phyloP scores from a whole-genome alignment of 2,888 invertebrate species.

The Amblyjoppa fuscipennis region DNA sequence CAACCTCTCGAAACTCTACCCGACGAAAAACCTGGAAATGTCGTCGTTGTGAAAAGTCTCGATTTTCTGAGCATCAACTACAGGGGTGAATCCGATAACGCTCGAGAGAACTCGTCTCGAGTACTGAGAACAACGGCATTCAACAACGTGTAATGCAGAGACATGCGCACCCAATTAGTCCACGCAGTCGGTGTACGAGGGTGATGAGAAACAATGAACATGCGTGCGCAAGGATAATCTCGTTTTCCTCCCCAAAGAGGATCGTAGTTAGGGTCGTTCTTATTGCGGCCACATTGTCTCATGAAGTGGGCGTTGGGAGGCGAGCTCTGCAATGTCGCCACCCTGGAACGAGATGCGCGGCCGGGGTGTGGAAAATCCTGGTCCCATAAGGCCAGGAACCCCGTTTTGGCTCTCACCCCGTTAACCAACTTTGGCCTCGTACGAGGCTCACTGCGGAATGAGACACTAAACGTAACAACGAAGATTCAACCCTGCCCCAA shows the following conservation, averaged over 20 bases:
- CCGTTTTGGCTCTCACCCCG: neutral
- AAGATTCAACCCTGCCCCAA: constrained; percentile 22
- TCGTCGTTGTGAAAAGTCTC: neutral
- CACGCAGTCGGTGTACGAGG: neutral
- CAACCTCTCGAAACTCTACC: neutral
- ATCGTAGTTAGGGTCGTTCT: neutral
- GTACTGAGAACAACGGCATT: neutral
- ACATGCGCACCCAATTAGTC: neutral
- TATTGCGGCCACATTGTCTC: neutral
- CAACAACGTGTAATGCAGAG: neutral
- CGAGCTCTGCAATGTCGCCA: neutral
- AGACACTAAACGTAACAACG: constrained; percentile 60
- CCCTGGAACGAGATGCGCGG: neutral
- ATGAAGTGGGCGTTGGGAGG: neutral
- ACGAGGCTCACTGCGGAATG: neutral
- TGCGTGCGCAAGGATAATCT: constrained; percentile 5
- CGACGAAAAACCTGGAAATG: neutral
- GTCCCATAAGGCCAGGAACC: neutral
- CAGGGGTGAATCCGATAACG: constrained; percentile 1
- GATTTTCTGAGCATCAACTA: constrained; percentile 8
- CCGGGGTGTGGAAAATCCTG: neutral
- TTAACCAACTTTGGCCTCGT: neutral
- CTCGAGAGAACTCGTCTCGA: constrained; percentile 24
- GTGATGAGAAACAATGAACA: neutral
- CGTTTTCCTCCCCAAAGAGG: neutral